phyloP scores from a whole-genome alignment of 2,113 vertebrate species.

The Semnornis frantzii region DNA sequence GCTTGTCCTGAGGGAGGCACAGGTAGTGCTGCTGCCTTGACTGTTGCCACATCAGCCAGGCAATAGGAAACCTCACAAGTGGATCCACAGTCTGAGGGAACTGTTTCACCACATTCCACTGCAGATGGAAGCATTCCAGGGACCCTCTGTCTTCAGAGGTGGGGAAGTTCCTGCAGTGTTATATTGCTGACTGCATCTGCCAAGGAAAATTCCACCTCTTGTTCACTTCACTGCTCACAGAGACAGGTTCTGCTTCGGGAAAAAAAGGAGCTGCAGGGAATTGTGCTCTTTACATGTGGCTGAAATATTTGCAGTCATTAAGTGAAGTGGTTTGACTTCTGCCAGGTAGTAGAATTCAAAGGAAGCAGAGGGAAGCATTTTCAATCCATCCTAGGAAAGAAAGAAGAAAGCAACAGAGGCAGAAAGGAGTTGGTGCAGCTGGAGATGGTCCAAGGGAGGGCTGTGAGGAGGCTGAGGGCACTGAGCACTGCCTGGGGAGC shows the following conservation, averaged over 20 bases:
- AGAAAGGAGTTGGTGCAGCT: too few relatives aligned
- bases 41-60: rapidly evolving
- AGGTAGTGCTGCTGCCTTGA: neutral
- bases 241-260: neutral
- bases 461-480: too few relatives aligned
- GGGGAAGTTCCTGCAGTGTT: neutral
- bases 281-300: neutral
- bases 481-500: too few relatives aligned
- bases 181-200: neutral
- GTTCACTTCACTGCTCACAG: neutral
- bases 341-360: neutral
- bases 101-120: neutral
- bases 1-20: neutral
- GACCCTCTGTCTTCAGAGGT: neutral
- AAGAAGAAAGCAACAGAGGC: neutral
- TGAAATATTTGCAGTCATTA: neutral
- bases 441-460: too few relatives aligned
- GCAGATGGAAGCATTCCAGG: neutral
- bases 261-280: neutral
- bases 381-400: neutral
- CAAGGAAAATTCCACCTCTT: neutral
- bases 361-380: neutral
- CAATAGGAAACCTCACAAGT: neutral
- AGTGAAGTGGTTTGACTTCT: neutral
- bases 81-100: neutral